Evolutionary conservation across 2,888 invertebrate species (phyloP).

Genomic region (Eilema caniola): DNA sequence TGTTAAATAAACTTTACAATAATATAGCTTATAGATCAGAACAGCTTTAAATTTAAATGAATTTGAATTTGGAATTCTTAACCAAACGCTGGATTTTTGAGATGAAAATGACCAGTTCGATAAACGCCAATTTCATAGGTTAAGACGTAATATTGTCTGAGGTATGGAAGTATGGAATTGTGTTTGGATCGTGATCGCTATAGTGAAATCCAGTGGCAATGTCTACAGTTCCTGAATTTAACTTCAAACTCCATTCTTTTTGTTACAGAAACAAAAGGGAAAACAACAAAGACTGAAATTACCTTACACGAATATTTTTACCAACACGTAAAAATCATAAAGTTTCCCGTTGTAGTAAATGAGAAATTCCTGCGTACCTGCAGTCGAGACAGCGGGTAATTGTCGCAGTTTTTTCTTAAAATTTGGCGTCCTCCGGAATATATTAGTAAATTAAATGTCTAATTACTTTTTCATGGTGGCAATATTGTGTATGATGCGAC

Average conservation of each 20-base stretch:
- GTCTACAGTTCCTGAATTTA: neutral
- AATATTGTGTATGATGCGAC: neutral
- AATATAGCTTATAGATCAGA: too few species aligned
- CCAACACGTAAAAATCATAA: conserved; percentile 13
- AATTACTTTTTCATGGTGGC: conserved; percentile 25
- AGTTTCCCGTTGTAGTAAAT: conserved; percentile 47
- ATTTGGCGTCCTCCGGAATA: conserved; percentile 31
- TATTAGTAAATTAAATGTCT: conserved; percentile 26
- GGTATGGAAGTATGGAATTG: too few species aligned
- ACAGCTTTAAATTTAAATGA: too few species aligned
- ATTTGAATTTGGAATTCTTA: too few species aligned
- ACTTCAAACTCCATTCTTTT: neutral
- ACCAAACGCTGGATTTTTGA: too few species aligned
- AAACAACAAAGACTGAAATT: conserved; percentile 7
- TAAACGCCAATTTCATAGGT: too few species aligned
- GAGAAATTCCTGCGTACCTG: conserved; percentile 60
- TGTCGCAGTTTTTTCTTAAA: conserved; percentile 40
- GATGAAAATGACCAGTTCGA: too few species aligned
- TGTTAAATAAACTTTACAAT: too few species aligned
- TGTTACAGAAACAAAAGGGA: neutral
- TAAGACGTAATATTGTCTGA: too few species aligned
- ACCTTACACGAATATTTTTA: conserved; percentile 12
- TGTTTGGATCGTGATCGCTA: too few species aligned
- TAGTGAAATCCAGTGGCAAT: neutral
- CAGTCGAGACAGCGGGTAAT: conserved; percentile 47